Evolutionary conservation across 1,140 invertebrate genomes (phyloP).

Genomic region (Drosophila bocki): DNA sequence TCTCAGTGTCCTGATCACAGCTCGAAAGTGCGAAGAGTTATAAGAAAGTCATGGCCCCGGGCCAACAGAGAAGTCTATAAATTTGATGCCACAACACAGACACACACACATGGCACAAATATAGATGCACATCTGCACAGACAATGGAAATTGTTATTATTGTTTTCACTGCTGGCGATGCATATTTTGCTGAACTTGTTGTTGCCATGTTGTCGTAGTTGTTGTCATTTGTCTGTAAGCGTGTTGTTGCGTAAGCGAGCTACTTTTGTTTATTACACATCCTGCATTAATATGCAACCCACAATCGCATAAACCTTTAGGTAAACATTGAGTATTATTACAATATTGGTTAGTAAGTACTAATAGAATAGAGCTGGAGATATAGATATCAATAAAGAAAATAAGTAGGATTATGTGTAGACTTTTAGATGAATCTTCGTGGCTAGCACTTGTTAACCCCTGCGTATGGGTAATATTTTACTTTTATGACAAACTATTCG

Average conservation of each 20-base stretch:
- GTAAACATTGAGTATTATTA: constrained; percentile 5
- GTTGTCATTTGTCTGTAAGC: constrained; percentile 61
- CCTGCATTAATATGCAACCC: constrained; percentile 16
- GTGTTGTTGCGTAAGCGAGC: constrained; percentile 64
- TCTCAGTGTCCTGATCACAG: not conserved
- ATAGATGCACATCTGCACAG: constrained; percentile 40
- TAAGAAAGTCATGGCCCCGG: constrained; percentile 34
- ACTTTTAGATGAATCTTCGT: not conserved
- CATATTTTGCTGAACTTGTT: constrained; percentile 25
- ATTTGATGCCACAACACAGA: constrained; percentile 56
- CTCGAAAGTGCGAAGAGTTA: constrained; percentile 17
- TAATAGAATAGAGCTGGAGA: not conserved
- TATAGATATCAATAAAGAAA: not conserved
- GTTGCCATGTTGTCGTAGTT: constrained; percentile 20
- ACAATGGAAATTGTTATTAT: constrained; percentile 68
- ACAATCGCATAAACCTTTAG: constrained; percentile 14
- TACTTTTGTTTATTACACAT: constrained; percentile 57
- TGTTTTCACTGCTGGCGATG: constrained; percentile 36
- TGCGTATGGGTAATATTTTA: constrained; percentile 79
- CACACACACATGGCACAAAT: not conserved
- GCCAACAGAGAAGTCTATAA: constrained; percentile 65
- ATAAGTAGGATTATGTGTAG: too few relatives aligned
- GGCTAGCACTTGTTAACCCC: constrained; percentile 39
- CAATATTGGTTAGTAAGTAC: not conserved
- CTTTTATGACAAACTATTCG: constrained; percentile 51